These are phyloP conservation scores for Phalanger gymnotis DNA, from an alignment of 2,797 vertebrate genomes.

Conservation along the genomic window DNA sequence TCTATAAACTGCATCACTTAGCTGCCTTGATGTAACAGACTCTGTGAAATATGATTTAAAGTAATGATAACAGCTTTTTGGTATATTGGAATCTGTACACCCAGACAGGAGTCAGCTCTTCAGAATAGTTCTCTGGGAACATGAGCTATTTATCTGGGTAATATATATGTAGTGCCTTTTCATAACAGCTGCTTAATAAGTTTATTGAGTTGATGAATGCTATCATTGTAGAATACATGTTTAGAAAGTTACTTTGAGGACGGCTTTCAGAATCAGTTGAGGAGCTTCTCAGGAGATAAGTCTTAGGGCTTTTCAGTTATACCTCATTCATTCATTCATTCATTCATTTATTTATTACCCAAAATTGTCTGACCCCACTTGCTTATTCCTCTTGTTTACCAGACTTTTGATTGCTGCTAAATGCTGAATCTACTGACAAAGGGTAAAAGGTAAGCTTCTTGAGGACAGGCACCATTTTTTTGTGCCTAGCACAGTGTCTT, in stretches of 20 bases:
- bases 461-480: background rate
- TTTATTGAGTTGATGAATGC: conserved; percentile 24
- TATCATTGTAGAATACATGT: conserved; percentile 20
- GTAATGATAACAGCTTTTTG: background rate
- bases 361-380: background rate
- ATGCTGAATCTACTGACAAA: background rate
- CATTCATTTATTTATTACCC: background rate
- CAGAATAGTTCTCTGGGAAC: background rate
- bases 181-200: conserved; percentile 8
- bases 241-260: background rate
- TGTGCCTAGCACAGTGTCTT: background rate
- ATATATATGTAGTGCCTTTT: conserved; percentile 6
- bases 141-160: background rate
- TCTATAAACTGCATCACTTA: background rate
- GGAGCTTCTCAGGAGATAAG: background rate
- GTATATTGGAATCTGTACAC: background rate
- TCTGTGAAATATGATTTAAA: background rate
- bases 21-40: background rate
- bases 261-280: conserved; percentile 7
- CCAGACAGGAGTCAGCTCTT: background rate
- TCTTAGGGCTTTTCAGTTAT: background rate
- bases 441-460: background rate
- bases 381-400: background rate
- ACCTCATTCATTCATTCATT: background rate
- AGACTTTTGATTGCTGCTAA: background rate